Percentiles rank a stretch among this genome's conserved stretches.
These are phyloP conservation scores for Latrodectus elegans DNA, from an alignment of 2,888 invertebrate species.

Conservation along the genomic window DNA sequence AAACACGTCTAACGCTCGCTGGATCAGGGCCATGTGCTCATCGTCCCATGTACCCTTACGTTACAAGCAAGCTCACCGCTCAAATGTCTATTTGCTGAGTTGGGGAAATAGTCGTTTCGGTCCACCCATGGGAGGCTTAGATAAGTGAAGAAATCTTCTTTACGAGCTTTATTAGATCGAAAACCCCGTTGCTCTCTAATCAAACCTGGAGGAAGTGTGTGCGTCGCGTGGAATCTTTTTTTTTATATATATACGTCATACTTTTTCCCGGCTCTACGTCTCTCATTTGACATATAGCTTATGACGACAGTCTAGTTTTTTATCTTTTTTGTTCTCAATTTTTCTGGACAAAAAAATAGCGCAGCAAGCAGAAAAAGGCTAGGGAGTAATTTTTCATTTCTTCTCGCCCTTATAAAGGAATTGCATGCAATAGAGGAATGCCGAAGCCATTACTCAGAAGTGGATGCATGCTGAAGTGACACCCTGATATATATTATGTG, in stretches of 20 bases:
- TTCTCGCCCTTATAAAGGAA: background rate
- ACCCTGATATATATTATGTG: too few relatives aligned
- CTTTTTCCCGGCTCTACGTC: background rate
- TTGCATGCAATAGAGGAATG: too few relatives aligned
- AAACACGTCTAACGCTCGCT: slow-evolving; percentile 29
- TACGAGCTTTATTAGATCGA: slow-evolving; percentile 38
- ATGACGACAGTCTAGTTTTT: background rate
- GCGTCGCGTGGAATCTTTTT: background rate
- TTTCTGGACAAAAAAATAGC: background rate
- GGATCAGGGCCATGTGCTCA: background rate
- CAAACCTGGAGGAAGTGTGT: background rate
- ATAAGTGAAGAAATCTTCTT: slow-evolving; percentile 35
- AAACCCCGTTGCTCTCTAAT: slow-evolving; percentile 15
- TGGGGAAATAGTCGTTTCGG: slow-evolving; percentile 26
- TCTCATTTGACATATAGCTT: slow-evolving; percentile 4
- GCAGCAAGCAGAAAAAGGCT: background rate
- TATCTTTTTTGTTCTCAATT: background rate
- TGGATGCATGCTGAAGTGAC: too few relatives aligned
- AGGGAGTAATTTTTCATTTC: background rate
- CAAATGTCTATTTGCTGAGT: slow-evolving; percentile 29
- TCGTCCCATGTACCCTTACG: background rate
- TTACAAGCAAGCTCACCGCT: background rate
- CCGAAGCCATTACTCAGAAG: too few relatives aligned
- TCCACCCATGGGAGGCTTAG: slow-evolving; percentile 24
- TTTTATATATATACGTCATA: background rate